Evolutionary conservation across 2,888 invertebrate genomes (phyloP).

Genomic region (Rhyacophila evoluta): DNA sequence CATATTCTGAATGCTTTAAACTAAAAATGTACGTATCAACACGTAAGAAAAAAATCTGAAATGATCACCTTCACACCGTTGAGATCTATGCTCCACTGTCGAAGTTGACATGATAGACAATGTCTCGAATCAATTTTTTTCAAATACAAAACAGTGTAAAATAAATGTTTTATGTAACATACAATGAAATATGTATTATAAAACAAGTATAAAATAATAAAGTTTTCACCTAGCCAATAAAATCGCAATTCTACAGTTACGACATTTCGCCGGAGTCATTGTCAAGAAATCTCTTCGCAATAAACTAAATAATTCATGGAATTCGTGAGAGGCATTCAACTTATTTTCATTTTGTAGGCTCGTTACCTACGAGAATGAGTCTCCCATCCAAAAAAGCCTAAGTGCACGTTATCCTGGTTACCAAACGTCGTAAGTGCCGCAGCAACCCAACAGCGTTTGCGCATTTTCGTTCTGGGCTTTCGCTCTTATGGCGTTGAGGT

Average conservation of each 20-base stretch:
- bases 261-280: background rate
- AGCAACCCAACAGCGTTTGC: background rate
- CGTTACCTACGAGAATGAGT: constrained; percentile 37
- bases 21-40: too few relatives aligned
- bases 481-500: constrained; percentile 23
- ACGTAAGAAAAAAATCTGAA: too few relatives aligned
- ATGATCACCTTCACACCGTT: too few relatives aligned
- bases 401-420: background rate
- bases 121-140: too few relatives aligned
- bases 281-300: background rate
- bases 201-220: too few relatives aligned
- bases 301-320: constrained; percentile 40
- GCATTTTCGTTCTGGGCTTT: background rate
- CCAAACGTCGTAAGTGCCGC: background rate
- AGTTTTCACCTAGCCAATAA: too few relatives aligned
- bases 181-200: too few relatives aligned
- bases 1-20: too few relatives aligned
- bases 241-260: background rate
- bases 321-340: constrained; percentile 46
- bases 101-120: too few relatives aligned
- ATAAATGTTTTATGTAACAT: too few relatives aligned
- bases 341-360: constrained; percentile 48
- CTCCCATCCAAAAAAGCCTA: background rate
- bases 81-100: too few relatives aligned
- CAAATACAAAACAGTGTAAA: too few relatives aligned